Conservation (phyloP, 1,140 invertebrate species). For the Euwallacea similis region DNA sequence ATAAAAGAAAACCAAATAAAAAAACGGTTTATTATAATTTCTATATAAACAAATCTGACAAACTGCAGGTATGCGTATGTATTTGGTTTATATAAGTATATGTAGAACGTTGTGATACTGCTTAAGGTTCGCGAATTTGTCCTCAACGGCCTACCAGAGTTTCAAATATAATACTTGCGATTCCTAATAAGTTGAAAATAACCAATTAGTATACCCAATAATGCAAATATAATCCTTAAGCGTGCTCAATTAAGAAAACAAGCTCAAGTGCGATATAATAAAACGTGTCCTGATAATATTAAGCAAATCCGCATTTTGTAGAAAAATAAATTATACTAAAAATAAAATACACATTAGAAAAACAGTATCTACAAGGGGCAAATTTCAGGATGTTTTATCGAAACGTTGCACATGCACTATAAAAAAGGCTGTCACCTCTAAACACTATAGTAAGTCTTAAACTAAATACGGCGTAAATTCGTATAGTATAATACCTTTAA, state of each 20-base stretch:
- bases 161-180: background rate
- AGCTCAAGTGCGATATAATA: background rate
- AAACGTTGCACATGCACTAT: no score
- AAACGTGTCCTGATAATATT: background rate
- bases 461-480: no score
- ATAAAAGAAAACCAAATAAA: slow-evolving; percentile 19
- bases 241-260: background rate
- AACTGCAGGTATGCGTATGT: slow-evolving; percentile 32
- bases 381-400: no score
- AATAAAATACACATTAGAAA: no score
- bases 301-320: slow-evolving; percentile 7
- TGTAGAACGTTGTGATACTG: background rate
- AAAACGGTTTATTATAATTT: slow-evolving; percentile 32
- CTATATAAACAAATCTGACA: slow-evolving; percentile 36
- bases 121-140: background rate
- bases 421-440: no score
- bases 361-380: no score
- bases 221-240: background rate
- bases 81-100: slow-evolving; percentile 8
- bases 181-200: background rate
- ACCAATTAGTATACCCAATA: background rate
- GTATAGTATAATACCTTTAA: no score
- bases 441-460: no score
- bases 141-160: background rate
- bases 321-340: slow-evolving; percentile 12